These are phyloP conservation scores for Spilosoma lubricipeda DNA, from an alignment of 2,888 invertebrate genomes.

Conservation along the genomic window DNA sequence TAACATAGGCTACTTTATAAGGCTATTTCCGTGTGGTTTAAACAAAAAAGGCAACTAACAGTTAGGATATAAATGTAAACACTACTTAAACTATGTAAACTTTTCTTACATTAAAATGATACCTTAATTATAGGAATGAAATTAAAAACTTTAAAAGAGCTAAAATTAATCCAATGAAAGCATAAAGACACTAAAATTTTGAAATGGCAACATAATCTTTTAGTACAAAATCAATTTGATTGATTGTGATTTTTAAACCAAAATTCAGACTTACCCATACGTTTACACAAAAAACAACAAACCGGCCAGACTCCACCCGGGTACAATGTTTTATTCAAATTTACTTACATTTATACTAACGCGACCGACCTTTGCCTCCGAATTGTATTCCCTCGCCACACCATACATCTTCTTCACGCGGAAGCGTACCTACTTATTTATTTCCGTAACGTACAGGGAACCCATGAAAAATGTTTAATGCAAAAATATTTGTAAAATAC, in stretches of 20 bases:
- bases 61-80: too few relatives aligned
- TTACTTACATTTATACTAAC: slow-evolving; percentile 87
- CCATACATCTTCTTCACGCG: slow-evolving; percentile 85
- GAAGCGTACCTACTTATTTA: slow-evolving; percentile 76
- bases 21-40: too few relatives aligned
- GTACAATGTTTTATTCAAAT: slow-evolving; percentile 85
- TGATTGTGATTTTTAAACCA: slow-evolving; percentile 28
- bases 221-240: not conserved
- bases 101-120: too few relatives aligned
- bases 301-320: slow-evolving; percentile 54
- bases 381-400: slow-evolving; percentile 84
- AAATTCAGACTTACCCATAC: slow-evolving; percentile 23
- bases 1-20: too few relatives aligned
- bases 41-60: too few relatives aligned
- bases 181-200: too few relatives aligned
- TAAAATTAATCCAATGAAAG: not conserved
- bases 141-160: not conserved
- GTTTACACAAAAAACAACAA: slow-evolving; percentile 46
- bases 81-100: too few relatives aligned
- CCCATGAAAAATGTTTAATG: slow-evolving; percentile 38
- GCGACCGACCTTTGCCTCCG: slow-evolving; percentile 82
- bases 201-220: not conserved
- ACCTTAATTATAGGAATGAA: too few relatives aligned
- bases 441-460: slow-evolving; percentile 65
- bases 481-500: slow-evolving; percentile 24